These are phyloP conservation scores for rabbit (Oryctolagus cuniculus) DNA, from an alignment of 2,113 vertebrate species.

Conservation along the genomic window mOryCun1.1 NC_091440.1:113387001-113387500, in stretches of 20 bases:
- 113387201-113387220: not conserved
- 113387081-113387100: not conserved
- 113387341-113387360: not conserved
- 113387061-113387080: not conserved
- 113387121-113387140: not conserved
- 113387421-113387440: not conserved
- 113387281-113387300: not conserved
- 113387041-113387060: not conserved
- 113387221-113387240: not conserved
- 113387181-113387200: fast-evolving
- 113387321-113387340: not conserved
- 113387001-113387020: not conserved
- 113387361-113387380: not conserved
- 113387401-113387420: not conserved
- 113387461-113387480: conserved; percentile 48
- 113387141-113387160: not conserved
- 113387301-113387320: not conserved
- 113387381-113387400: not conserved
- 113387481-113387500: conserved; percentile 47
- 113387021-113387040: not conserved
- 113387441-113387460: conserved; percentile 32
- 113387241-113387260: not conserved
- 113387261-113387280: not conserved
- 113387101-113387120: not conserved
- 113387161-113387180: not conserved